phyloP scores from a whole-genome alignment of 2,797 vertebrate genomes.

The Mycteria americana region DNA sequence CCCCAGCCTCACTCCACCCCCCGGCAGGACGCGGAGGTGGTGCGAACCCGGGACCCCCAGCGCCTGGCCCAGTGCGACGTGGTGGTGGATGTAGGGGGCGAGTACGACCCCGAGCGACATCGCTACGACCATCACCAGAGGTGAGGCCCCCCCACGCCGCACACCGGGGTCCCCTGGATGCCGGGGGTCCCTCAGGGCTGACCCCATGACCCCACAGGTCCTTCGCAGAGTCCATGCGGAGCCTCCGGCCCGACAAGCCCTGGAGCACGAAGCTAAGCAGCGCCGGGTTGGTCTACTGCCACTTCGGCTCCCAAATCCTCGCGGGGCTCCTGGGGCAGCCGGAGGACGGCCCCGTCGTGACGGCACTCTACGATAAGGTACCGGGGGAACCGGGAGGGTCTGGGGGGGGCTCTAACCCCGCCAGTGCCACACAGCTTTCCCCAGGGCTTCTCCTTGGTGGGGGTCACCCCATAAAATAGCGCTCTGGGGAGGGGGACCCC shows the following conservation, averaged over 20 bases:
- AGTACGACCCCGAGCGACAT: conserved; percentile 85
- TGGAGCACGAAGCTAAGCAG: conserved; percentile 96
- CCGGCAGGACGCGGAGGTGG: neutral
- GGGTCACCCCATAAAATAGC: neutral
- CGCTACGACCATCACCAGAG: conserved; percentile 97
- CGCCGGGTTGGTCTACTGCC: conserved; percentile 89
- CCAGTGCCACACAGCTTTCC: accelerated
- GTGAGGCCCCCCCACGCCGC: conserved; percentile 36
- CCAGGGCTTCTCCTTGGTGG: too few relatives aligned
- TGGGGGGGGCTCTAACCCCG: accelerated
- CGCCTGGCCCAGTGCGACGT: conserved; percentile 85
- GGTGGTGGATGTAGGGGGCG: conserved; percentile 93
- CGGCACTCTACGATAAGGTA: conserved; percentile 87
- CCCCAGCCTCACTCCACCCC: neutral
- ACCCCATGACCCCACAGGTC: conserved; percentile 70
- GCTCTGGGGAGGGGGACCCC: accelerated
- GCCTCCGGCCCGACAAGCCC: conserved; percentile 84
- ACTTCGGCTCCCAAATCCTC: conserved; percentile 87
- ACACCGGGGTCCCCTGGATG: accelerated
- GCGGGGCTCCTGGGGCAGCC: conserved; percentile 78
- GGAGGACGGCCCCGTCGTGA: conserved; percentile 77
- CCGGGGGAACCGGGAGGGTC: neutral
- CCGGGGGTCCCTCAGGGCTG: accelerated
- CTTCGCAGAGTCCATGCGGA: conserved; percentile 85
- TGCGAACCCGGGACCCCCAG: conserved; percentile 85